Evolutionary conservation across 2,797 vertebrate genomes (phyloP), one percentile per base, ranked within the genome.

Genomic region (Enteromius radiatus): DNA sequence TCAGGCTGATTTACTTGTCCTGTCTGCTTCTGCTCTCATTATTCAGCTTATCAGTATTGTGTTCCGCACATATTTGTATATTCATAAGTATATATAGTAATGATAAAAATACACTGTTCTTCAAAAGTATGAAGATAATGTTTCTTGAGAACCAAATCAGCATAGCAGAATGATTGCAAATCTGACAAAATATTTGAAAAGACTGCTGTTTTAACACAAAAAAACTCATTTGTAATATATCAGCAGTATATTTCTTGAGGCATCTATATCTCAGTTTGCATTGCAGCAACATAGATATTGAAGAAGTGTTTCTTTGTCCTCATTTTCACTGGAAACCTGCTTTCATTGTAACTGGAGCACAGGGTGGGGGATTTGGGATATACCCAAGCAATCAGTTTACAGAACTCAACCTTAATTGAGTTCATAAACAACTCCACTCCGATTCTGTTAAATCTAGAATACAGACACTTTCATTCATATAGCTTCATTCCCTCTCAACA

Each of bases 301-400:
- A 73, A 17, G 54, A 38, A 36, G 9, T 33, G 7, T 47, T 31
- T 43, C 38, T 54, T 63, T 59, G 69, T 41, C 80, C 80, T 75
- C 6, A 21, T 78, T 73, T 61, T 78, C 31, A 45, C 11, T 31
- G 28, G 23, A 80, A 59, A 54, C 74, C 76, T 83, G 36, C 61
- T 75, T 84, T 74, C 59, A 59, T 71, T 76, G 49, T 65, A 83
- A 85, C 49, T 54, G 47, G 59, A 81, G 43, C 73, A 81, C 17
- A 47, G 67, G 33, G 19, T 36, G 41, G 61, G 36, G 17, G n/a
- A 68, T 45, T 81, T 61, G 41, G 47, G 63, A 59, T n/a, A 76
- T 69, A 76, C 31, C 83, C 52, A 36, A 68, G 38, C 67, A 84
- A 75, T 82, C 68, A 64, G 31, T 45, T 76, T 73, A 78, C 31